A percentile compares a stretch with the other conserved stretches of the same genome.
Evolutionary conservation across 2,113 vertebrate genomes (phyloP).

Genomic region (Rutilus rutilus): DNA sequence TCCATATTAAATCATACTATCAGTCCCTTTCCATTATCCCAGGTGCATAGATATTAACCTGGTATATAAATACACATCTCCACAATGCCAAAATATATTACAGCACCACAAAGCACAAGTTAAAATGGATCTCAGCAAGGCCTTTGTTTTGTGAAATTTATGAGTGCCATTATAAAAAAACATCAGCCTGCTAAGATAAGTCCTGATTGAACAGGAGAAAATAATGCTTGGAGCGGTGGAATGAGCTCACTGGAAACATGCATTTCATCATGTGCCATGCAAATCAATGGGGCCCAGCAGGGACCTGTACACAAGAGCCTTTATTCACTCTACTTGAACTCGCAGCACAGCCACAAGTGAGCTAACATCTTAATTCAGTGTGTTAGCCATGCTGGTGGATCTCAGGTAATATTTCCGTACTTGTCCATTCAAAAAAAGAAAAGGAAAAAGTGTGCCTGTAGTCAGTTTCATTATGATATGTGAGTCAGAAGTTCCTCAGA

Average conservation of each 20-base stretch:
- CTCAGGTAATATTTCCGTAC: neutral
- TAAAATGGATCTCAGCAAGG: conserved; percentile 60
- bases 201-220: conserved; percentile 66
- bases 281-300: conserved; percentile 71
- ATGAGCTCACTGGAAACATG: conserved; percentile 64
- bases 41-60: conserved; percentile 46
- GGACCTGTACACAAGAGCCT: conserved; percentile 45
- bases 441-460: neutral
- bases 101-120: conserved; percentile 46
- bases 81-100: conserved; percentile 37
- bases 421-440: neutral
- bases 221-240: conserved; percentile 69
- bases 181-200: conserved; percentile 65
- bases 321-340: conserved; percentile 8
- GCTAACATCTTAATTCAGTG: neutral
- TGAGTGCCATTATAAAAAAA: conserved; percentile 70
- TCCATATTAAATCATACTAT: conserved; percentile 36
- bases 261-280: conserved; percentile 70
- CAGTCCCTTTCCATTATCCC: conserved; percentile 29
- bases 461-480: neutral
- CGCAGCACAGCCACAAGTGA: neutral
- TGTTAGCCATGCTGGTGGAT: conserved; percentile 9
- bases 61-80: conserved; percentile 43
- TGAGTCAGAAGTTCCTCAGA: conserved; percentile 16
- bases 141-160: conserved; percentile 68